A percentile compares a stretch with the other conserved stretches of the same genome.
Conservation (phyloP, 2,113 vertebrate genomes). For the Eubucco bourcierii region DNA sequence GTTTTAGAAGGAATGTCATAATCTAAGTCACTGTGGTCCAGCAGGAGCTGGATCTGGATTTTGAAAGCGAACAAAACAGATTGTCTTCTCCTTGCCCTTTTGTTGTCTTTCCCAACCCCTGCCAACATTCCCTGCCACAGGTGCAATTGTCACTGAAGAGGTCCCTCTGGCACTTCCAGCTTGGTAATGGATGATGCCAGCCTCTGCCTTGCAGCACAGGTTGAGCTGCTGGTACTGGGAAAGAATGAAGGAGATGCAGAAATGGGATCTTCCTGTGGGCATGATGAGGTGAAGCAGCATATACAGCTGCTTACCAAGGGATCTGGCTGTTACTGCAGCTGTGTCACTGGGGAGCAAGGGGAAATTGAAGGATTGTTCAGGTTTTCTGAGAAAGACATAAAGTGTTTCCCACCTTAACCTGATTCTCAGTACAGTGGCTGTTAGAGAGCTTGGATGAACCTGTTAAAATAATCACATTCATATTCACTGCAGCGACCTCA, state of each 20-base stretch:
- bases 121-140: accelerated
- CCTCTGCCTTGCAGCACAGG: background rate
- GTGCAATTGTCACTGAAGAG: background rate
- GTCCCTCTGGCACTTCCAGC: background rate
- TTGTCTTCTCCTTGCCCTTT: background rate
- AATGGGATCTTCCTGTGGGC: background rate
- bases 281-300: background rate
- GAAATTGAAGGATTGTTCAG: background rate
- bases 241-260: background rate
- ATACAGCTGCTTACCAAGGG: background rate
- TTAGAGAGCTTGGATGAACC: background rate
- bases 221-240: background rate
- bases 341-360: background rate
- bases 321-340: background rate
- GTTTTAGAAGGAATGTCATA: background rate
- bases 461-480: background rate
- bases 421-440: background rate
- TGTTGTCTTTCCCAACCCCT: background rate
- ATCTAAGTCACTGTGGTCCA: background rate
- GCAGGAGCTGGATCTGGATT: background rate
- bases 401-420: background rate
- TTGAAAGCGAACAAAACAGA: background rate
- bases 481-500: conserved; percentile 87
- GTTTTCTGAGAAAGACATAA: background rate
- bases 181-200: background rate